Percentiles rank a stretch among this genome's conserved stretches.
Conservation (phyloP, 23 tunicate species). For the Halocynthia roretzi region DNA sequence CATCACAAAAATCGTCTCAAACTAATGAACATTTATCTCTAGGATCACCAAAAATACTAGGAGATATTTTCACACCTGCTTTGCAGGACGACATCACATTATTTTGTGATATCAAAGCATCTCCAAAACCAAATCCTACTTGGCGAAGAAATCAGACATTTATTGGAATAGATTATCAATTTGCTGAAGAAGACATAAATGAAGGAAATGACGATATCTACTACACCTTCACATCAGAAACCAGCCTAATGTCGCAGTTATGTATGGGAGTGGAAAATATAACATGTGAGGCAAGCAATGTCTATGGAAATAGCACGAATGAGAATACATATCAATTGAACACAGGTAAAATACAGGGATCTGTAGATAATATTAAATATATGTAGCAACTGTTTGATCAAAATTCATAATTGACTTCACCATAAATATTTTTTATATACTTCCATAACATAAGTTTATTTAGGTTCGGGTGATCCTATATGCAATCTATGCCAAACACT, state of each 20-base stretch:
- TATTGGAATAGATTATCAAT: not conserved
- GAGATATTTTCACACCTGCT: not conserved
- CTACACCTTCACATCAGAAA: not conserved
- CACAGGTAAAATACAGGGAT: conserved; percentile 1
- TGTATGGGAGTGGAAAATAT: conserved; percentile 4
- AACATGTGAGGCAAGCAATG: conserved; percentile 1
- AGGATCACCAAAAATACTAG: conserved; percentile 5
- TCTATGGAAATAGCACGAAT: not conserved
- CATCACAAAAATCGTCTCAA: not conserved
- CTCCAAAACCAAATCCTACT: not conserved
- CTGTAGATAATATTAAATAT: too few relatives aligned
- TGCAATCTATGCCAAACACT: not conserved
- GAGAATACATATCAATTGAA: not conserved
- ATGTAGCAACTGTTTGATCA: too few relatives aligned
- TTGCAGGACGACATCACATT: not conserved
- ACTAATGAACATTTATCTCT: not conserved
- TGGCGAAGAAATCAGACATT: not conserved
- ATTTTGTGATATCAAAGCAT: conserved; percentile 2
- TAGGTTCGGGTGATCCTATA: not conserved
- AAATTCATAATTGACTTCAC: too few relatives aligned
- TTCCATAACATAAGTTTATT: too few relatives aligned
- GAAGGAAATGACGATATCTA: not conserved
- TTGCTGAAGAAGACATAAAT: not conserved
- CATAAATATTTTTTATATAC: too few relatives aligned
- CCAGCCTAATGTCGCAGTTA: not conserved